Percentiles rank a stretch among this genome's conserved stretches.
Evolutionary conservation across 2,888 invertebrate genomes (phyloP).

Genomic region (Endotricha flammealis): DNA sequence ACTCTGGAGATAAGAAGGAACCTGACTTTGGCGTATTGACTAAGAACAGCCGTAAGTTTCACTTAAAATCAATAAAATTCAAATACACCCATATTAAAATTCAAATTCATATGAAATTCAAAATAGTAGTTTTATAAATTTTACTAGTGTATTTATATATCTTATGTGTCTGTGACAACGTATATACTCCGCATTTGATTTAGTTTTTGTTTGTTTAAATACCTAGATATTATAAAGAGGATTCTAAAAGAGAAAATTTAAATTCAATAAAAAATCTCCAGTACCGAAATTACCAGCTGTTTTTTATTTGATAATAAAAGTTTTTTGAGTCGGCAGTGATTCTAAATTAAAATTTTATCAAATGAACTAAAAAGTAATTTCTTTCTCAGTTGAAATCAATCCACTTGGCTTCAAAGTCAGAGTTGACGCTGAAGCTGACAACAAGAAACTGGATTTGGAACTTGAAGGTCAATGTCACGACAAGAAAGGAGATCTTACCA

Average conservation of each 20-base stretch:
- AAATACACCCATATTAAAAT: background rate
- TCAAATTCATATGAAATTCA: too few relatives aligned
- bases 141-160: too few relatives aligned
- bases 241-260: too few relatives aligned
- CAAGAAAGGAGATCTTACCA: conserved; percentile 78
- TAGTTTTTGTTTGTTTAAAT: too few relatives aligned
- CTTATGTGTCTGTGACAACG: too few relatives aligned
- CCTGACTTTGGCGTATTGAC: conserved; percentile 68
- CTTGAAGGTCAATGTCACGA: conserved; percentile 77
- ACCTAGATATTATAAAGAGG: too few relatives aligned
- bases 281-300: too few relatives aligned
- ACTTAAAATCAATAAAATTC: background rate
- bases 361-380: conserved; percentile 1
- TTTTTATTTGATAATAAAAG: too few relatives aligned
- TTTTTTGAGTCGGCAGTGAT: too few relatives aligned
- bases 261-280: too few relatives aligned
- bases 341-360: background rate
- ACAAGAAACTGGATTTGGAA: conserved; percentile 76
- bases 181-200: too few relatives aligned
- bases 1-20: conserved; percentile 25
- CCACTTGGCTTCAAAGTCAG: conserved; percentile 66
- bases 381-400: conserved; percentile 71
- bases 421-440: conserved; percentile 77
- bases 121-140: too few relatives aligned
- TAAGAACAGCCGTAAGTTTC: conserved; percentile 66